Conservation (phyloP, 2,888 invertebrate species). For the Chaitophorus viminalis region DNA sequence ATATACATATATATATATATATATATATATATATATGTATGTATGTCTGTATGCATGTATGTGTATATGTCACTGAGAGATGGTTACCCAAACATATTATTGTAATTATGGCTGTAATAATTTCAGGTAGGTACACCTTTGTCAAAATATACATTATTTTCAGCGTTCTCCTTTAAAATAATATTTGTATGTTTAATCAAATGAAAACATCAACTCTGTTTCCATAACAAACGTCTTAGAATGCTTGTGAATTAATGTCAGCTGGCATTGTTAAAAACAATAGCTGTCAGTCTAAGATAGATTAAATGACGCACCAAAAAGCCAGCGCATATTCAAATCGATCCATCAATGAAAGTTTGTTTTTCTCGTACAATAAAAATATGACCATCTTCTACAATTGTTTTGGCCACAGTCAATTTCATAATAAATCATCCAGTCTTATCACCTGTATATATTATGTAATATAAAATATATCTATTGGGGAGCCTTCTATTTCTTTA, state of each 20-base stretch:
- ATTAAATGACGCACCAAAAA: slow-evolving; percentile 10
- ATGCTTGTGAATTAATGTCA: slow-evolving; percentile 40
- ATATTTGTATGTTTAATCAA: slow-evolving; percentile 52
- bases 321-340: not conserved
- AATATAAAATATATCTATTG: too few species aligned
- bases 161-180: not conserved
- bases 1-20: too few species aligned
- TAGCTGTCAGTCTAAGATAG: slow-evolving; percentile 41
- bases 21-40: too few species aligned
- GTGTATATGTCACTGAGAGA: not conserved
- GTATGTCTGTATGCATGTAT: too few species aligned
- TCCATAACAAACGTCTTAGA: slow-evolving; percentile 1
- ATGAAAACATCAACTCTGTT: slow-evolving; percentile 39
- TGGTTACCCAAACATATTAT: not conserved
- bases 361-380: not conserved
- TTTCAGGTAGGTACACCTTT: slow-evolving; percentile 47
- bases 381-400: not conserved
- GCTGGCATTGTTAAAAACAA: slow-evolving; percentile 44
- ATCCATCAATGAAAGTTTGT: not conserved
- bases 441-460: too few species aligned
- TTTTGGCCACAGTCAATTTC: not conserved
- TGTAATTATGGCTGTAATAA: not conserved
- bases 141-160: slow-evolving; percentile 39
- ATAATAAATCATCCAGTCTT: not conserved
- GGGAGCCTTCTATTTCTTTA: too few species aligned